Conservation (phyloP, 2,113 vertebrate species). For the Calyptomena viridis region DNA sequence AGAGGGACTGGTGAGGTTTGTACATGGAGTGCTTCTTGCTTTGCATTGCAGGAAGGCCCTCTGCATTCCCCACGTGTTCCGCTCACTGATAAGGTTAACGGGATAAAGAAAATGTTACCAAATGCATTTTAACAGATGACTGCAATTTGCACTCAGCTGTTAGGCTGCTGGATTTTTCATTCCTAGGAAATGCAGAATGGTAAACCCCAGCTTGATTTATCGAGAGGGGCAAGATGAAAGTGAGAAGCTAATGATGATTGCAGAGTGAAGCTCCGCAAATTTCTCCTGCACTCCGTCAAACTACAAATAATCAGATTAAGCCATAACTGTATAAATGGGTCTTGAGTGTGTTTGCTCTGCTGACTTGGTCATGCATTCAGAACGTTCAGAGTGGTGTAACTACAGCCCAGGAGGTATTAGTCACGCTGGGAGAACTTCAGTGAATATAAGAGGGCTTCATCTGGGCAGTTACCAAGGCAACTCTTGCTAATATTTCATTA, state of each 20-base stretch:
- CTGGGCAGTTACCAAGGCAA: conserved; percentile 73
- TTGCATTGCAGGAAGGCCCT: neutral
- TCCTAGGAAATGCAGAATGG: neutral
- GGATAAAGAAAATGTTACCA: conserved; percentile 24
- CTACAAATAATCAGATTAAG: conserved; percentile 66
- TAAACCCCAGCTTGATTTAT: neutral
- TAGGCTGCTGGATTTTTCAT: neutral
- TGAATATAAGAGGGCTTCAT: conserved; percentile 65
- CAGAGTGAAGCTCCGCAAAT: neutral
- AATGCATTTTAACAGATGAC: conserved; percentile 21
- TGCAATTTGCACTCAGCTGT: conserved; percentile 24
- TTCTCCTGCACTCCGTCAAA: conserved; percentile 3
- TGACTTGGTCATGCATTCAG: conserved; percentile 53
- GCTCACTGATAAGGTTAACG: neutral
- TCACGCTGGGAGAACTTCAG: conserved; percentile 51
- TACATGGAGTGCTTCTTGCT: neutral
- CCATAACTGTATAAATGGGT: conserved; percentile 55
- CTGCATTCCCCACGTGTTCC: neutral
- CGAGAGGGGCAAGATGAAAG: neutral
- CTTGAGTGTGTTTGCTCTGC: conserved; percentile 61
- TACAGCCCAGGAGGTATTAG: conserved; percentile 58
- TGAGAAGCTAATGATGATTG: neutral
- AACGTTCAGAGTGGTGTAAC: conserved; percentile 35
- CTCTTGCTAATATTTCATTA: conserved; percentile 68
- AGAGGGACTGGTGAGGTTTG: neutral